Conservation (phyloP, 2,113 vertebrate species). For the Aspidoscelis tigris region DNA sequence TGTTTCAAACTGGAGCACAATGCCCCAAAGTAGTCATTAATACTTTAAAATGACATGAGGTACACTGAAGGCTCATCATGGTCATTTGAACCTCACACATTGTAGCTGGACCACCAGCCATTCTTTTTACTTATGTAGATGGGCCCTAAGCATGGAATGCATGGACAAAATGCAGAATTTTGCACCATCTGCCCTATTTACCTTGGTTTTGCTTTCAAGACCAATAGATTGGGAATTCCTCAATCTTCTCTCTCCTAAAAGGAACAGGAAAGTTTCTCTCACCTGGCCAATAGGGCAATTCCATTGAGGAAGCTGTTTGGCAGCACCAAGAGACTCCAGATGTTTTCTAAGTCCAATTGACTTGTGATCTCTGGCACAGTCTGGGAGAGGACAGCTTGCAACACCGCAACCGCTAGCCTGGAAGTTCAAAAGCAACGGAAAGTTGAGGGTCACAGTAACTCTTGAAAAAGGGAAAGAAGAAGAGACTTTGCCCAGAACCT, state of each 20-base stretch:
- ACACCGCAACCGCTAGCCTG: not conserved
- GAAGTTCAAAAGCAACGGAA: not conserved
- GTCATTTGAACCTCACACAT: no score
- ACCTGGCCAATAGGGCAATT: conserved; percentile 29
- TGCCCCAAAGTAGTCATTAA: no score
- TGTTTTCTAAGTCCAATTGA: not conserved
- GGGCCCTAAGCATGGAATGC: not conserved
- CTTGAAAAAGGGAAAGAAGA: not conserved
- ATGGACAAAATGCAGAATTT: not conserved
- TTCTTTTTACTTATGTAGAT: not conserved
- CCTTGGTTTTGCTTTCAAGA: not conserved
- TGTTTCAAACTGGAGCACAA: no score
- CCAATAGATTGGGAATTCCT: no score
- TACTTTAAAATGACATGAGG: no score
- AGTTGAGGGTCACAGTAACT: no score
- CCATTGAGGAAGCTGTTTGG: not conserved
- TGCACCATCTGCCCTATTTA: not conserved
- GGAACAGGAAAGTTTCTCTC: not conserved
- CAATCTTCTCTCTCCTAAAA: no score
- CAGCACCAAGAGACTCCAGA: not conserved
- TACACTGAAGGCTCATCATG: no score
- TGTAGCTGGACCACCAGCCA: not conserved
- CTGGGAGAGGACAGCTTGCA: not conserved
- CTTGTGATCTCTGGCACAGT: not conserved
- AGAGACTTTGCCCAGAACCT: not conserved